Percentiles rank a stretch among this genome's conserved stretches.
Conservation (phyloP, 2,113 vertebrate species). For the Myrmophylax atrothorax region DNA sequence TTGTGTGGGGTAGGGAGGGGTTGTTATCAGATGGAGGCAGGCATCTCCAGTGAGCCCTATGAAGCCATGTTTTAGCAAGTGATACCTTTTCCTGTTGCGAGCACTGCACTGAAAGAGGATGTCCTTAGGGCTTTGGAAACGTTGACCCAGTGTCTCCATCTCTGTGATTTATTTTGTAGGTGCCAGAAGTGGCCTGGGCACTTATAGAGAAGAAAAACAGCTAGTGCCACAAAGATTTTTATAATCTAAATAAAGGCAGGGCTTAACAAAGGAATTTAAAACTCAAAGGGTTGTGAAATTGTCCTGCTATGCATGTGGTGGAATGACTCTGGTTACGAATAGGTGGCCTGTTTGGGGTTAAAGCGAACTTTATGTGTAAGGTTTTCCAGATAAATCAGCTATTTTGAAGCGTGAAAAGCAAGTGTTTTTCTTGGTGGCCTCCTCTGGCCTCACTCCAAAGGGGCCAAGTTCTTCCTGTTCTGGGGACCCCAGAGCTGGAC, state of each 20-base stretch:
- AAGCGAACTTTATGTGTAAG: background rate
- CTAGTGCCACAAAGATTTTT: background rate
- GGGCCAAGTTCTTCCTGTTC: background rate
- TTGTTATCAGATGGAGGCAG: background rate
- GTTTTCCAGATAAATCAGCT: background rate
- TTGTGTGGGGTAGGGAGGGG: background rate
- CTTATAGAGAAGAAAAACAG: background rate
- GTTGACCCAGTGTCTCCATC: background rate
- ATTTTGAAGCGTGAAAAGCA: background rate
- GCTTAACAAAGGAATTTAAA: background rate
- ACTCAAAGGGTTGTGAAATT: background rate
- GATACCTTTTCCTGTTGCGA: background rate
- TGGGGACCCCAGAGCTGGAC: background rate
- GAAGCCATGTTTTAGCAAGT: background rate
- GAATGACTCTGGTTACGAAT: background rate
- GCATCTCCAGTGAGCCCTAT: rapidly evolving
- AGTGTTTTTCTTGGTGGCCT: background rate
- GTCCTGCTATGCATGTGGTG: background rate
- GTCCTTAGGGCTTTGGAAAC: background rate
- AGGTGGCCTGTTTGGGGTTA: background rate
- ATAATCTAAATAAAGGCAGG: background rate
- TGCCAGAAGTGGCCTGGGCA: background rate
- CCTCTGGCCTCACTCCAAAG: background rate
- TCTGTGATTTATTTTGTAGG: background rate
- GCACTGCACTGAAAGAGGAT: background rate